These are phyloP conservation scores for Hermaeophaga mercurialis DNA, from an alignment of 2,888 invertebrate species.

Conservation along the genomic window DNA sequence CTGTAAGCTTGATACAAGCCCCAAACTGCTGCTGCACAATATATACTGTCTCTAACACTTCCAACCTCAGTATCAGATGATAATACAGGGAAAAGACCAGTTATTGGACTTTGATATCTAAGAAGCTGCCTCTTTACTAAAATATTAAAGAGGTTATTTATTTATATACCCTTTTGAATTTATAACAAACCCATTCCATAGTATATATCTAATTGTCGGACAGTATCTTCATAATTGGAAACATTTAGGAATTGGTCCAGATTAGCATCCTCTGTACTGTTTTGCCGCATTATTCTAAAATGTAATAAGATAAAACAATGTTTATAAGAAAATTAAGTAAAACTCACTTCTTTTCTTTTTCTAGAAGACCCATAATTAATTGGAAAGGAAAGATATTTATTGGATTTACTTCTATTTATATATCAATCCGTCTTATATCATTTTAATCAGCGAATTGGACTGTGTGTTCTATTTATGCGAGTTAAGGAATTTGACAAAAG, in stretches of 20 bases:
- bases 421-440: background rate
- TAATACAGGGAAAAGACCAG: constrained; percentile 88
- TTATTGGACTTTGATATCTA: constrained; percentile 89
- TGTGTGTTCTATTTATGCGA: constrained; percentile 6
- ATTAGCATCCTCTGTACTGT: constrained; percentile 64
- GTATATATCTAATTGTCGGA: constrained; percentile 88
- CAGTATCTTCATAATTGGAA: constrained; percentile 88
- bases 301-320: too few relatives aligned
- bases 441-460: background rate
- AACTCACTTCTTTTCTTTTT: constrained; percentile 7
- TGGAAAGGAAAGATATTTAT: background rate
- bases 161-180: constrained; percentile 2
- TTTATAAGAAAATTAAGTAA: background rate
- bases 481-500: constrained; percentile 8
- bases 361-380: constrained; percentile 5
- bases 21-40: constrained; percentile 97
- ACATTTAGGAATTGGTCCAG: constrained; percentile 80
- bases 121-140: constrained; percentile 89
- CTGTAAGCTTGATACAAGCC: constrained; percentile 95
- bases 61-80: constrained; percentile 80
- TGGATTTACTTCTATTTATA: background rate
- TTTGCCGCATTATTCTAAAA: constrained; percentile 38
- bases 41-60: constrained; percentile 94
- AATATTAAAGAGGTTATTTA: constrained; percentile 33
- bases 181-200: constrained; percentile 82